These are phyloP conservation scores for Podarcis lilfordi DNA, from an alignment of 2,797 vertebrate species.

Conservation along the genomic window DNA sequence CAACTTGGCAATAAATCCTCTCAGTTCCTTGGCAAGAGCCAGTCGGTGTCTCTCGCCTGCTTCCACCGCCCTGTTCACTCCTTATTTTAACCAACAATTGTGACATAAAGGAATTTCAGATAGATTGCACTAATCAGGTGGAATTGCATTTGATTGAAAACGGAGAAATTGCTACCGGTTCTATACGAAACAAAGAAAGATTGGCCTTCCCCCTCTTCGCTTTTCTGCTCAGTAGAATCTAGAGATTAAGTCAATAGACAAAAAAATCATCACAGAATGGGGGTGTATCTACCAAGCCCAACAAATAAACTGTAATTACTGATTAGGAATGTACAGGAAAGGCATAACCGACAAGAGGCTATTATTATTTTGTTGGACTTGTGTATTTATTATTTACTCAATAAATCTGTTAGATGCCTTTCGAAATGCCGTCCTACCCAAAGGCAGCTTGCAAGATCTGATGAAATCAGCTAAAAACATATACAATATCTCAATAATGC, in stretches of 20 bases:
- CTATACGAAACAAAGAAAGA: constrained; percentile 68
- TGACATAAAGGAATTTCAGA: constrained; percentile 76
- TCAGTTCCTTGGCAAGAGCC: constrained; percentile 45
- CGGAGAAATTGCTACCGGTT: constrained; percentile 68
- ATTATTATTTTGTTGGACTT: neutral
- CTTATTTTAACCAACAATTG: constrained; percentile 64
- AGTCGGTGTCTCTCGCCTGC: constrained; percentile 51
- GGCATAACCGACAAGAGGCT: no score
- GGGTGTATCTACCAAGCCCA: constrained; percentile 44
- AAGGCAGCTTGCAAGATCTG: neutral
- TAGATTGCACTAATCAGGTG: constrained; percentile 77
- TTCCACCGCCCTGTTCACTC: constrained; percentile 50
- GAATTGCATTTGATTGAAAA: constrained; percentile 71
- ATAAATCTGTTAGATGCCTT: neutral
- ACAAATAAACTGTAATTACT: constrained; percentile 69
- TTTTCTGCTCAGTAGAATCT: constrained; percentile 42
- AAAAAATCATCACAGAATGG: constrained; percentile 54
- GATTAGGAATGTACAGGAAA: constrained; percentile 47
- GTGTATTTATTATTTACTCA: neutral
- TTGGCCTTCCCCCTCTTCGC: constrained; percentile 60
- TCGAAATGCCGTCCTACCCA: neutral
- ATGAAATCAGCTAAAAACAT: neutral
- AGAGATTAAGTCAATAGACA: constrained; percentile 73
- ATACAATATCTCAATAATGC: neutral
- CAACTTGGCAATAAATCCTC: constrained; percentile 48